phyloP scores from a whole-genome alignment of 2,797 vertebrate species.

The Ctenopoma kingsleyae region DNA sequence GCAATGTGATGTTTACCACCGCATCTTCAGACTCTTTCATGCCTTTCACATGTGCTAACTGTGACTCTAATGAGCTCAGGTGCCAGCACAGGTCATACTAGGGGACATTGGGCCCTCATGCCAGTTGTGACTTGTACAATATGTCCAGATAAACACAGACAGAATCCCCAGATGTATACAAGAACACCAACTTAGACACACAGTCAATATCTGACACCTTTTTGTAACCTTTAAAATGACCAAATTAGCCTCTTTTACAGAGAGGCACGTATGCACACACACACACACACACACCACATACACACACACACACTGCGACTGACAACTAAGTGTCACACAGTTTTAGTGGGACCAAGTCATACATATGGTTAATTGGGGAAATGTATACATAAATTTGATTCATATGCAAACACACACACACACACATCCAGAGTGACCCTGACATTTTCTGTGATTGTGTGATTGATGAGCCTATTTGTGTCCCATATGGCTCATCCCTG shows the following conservation, averaged over 20 bases:
- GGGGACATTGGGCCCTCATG: too few relatives aligned
- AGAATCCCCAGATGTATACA: conserved; percentile 4
- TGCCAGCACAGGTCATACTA: too few relatives aligned
- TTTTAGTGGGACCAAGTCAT: conserved; percentile 12
- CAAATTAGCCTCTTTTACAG: conserved; percentile 20
- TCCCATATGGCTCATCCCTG: conserved; percentile 69
- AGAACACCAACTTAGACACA: conserved; percentile 30
- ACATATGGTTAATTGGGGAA: conserved; percentile 23
- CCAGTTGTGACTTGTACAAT: neutral
- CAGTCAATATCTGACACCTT: conserved; percentile 28
- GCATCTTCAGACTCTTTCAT: too few relatives aligned
- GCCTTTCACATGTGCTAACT: too few relatives aligned
- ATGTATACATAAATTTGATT: conserved; percentile 51
- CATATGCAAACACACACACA: conserved; percentile 14
- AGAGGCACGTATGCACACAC: neutral
- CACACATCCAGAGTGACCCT: conserved; percentile 41
- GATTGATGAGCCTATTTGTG: conserved; percentile 77
- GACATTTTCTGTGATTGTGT: conserved; percentile 65
- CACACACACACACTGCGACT: neutral
- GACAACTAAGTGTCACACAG: conserved; percentile 6
- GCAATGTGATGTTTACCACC: too few relatives aligned
- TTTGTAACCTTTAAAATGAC: conserved; percentile 61
- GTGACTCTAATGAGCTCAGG: too few relatives aligned
- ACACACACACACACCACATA: too few relatives aligned
- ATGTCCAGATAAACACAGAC: neutral